A percentile compares a stretch with the other conserved stretches of the same genome.
These are phyloP conservation scores for Acanthaster planci DNA, from an alignment of 35 echinoderm and acorn worm genomes.

Conservation along the genomic window DNA sequence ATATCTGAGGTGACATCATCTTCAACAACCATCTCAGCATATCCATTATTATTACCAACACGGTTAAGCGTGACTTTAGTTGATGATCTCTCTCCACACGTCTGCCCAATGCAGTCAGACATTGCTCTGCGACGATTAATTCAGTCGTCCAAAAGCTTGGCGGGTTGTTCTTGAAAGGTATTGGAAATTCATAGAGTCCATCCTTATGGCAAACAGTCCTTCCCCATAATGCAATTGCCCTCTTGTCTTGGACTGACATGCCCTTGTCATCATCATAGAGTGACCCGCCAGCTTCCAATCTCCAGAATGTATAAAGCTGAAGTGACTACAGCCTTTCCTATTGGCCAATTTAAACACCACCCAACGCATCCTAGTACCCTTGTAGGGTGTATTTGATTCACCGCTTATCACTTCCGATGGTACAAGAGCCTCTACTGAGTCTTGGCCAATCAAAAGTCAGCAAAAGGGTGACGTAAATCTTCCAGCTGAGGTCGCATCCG, in stretches of 20 bases:
- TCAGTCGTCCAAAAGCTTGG: constrained; percentile 52
- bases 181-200: constrained; percentile 65
- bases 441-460: constrained; percentile 81
- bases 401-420: constrained; percentile 56
- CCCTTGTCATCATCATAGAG: too few relatives aligned
- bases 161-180: constrained; percentile 41
- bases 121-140: constrained; percentile 36
- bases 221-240: constrained; percentile 34
- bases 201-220: neutral
- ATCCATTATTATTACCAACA: constrained; percentile 30
- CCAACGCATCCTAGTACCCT: constrained; percentile 66
- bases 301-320: constrained; percentile 48
- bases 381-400: constrained; percentile 31
- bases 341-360: constrained; percentile 75
- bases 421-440: constrained; percentile 50
- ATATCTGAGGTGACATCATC: too few relatives aligned
- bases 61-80: constrained; percentile 38
- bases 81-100: constrained; percentile 40
- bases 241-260: too few relatives aligned
- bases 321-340: neutral
- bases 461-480: too few relatives aligned
- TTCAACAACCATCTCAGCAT: constrained; percentile 49
- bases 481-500: too few relatives aligned
- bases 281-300: neutral
- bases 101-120: constrained; percentile 25